Conservation (phyloP, 1,140 invertebrate species). For the Drosophila nasuta region DNA sequence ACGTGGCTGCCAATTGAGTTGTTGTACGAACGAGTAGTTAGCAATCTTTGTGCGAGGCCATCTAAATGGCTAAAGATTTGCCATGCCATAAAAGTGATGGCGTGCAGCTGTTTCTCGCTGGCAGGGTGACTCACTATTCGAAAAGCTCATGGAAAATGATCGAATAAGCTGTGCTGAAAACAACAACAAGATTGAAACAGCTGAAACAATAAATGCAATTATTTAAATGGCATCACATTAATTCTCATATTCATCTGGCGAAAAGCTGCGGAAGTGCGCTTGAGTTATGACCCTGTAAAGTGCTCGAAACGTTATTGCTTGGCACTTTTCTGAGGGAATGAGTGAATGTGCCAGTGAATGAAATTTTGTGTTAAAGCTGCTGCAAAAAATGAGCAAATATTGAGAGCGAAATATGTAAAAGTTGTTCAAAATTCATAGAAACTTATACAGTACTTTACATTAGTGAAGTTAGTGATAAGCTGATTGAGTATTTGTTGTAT, state of each 20-base stretch:
- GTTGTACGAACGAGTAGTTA: conserved; percentile 10
- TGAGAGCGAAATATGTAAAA: no score
- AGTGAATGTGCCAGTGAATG: neutral
- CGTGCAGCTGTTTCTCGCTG: conserved; percentile 20
- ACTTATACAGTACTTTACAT: no score
- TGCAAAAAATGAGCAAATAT: neutral
- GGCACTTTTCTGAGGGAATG: neutral
- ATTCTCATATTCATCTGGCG: neutral
- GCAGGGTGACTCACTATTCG: conserved; percentile 37
- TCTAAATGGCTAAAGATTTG: conserved; percentile 60
- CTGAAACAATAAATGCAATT: conserved; percentile 17
- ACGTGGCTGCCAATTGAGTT: conserved; percentile 65
- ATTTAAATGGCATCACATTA: conserved; percentile 21
- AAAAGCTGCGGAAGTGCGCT: conserved; percentile 4
- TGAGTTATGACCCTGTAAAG: conserved; percentile 10
- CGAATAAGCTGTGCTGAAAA: neutral
- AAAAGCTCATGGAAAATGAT: conserved; percentile 7
- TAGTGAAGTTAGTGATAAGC: no score
- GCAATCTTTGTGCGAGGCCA: conserved; percentile 29
- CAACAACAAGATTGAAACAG: neutral
- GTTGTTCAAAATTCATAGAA: no score
- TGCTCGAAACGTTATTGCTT: neutral
- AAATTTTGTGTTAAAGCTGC: neutral
- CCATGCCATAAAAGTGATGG: conserved; percentile 27
- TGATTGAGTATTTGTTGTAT: no score